phyloP scores from a whole-genome alignment of 2,888 invertebrate genomes.

The Dryobota labecula region DNA sequence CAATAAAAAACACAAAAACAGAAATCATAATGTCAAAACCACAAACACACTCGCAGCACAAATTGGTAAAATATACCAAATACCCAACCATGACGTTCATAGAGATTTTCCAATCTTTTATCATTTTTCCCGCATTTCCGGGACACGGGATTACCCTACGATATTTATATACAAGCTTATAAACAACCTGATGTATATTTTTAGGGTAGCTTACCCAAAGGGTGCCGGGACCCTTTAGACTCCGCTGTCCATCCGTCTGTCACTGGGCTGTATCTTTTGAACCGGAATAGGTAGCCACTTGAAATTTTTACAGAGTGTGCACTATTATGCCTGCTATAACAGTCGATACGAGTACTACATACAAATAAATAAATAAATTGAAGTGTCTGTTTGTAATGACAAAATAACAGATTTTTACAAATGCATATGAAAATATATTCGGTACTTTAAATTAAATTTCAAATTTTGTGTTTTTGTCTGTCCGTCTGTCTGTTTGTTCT shows the following conservation, averaged over 20 bases:
- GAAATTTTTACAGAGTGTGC: too few species aligned
- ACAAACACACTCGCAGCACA: constrained; percentile 24
- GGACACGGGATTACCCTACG: constrained; percentile 25
- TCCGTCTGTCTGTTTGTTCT: too few species aligned
- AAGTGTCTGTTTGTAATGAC: too few species aligned
- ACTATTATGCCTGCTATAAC: not conserved
- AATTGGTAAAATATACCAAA: constrained; percentile 54
- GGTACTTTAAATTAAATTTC: too few species aligned
- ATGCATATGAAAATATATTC: too few species aligned
- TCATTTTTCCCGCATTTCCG: constrained; percentile 49
- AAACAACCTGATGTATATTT: constrained; percentile 10
- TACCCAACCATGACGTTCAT: constrained; percentile 30
- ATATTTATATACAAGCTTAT: constrained; percentile 40
- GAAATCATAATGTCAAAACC: constrained; percentile 41
- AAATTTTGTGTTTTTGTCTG: too few species aligned
- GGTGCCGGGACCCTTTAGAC: too few species aligned
- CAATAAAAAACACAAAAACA: constrained; percentile 29
- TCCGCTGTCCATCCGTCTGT: not conserved
- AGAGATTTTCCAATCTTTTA: constrained; percentile 47
- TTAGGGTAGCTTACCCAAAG: not conserved
- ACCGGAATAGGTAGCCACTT: not conserved
- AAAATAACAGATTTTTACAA: too few species aligned
- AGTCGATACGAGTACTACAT: too few species aligned
- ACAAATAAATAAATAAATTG: too few species aligned
- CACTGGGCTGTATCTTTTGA: not conserved